A percentile compares a stretch with the other conserved stretches of the same genome.
Conservation (phyloP, 2,113 vertebrate species). For the Suricata suricatta region DNA sequence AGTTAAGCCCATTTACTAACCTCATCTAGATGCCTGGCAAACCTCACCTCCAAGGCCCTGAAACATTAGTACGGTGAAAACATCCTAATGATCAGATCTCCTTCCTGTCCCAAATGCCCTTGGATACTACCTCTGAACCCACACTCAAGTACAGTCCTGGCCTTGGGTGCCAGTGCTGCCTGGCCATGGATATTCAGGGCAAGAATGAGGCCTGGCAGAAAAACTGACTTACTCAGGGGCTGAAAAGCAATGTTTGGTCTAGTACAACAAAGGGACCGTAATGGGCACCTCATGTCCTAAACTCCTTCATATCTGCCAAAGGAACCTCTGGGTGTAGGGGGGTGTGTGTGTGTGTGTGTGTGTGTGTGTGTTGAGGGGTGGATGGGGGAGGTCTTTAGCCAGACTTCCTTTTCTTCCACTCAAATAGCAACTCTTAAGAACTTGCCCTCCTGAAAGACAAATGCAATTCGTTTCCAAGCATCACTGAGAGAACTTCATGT, state of each 20-base stretch:
- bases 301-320: neutral
- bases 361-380: neutral
- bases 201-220: neutral
- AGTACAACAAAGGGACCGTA: neutral
- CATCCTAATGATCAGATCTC: neutral
- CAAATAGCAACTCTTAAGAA: constrained; percentile 35
- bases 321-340: neutral
- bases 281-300: constrained; percentile 51
- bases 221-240: neutral
- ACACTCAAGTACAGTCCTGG: neutral
- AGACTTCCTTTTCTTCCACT: constrained; percentile 31
- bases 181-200: neutral
- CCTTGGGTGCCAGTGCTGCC: constrained; percentile 1
- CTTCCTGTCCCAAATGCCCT: neutral
- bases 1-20: neutral
- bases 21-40: neutral
- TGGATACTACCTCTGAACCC: neutral
- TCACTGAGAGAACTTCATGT: constrained; percentile 52
- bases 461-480: constrained; percentile 54
- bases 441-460: constrained; percentile 38
- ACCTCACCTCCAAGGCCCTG: constrained; percentile 7
- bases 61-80: constrained; percentile 27
- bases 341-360: neutral
- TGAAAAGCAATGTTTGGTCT: neutral
- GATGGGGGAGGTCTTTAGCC: neutral